Evolutionary conservation across 2,113 vertebrate genomes (phyloP), one percentile per base, ranked within the genome.

Genomic region (Tyto alba): DNA sequence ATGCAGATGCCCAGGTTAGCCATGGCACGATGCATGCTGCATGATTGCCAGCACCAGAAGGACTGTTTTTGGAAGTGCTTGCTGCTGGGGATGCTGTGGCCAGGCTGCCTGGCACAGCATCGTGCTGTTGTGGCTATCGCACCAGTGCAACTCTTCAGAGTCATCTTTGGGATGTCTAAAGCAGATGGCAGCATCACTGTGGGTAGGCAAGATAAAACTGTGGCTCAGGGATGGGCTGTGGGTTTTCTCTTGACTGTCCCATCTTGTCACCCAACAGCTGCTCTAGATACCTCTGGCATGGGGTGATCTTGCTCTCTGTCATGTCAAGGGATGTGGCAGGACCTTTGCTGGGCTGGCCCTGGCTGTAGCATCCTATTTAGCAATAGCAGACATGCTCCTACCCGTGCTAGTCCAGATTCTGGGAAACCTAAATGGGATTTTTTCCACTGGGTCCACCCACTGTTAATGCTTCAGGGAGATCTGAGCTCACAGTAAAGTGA

Each of bases 11-110:
- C 34, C 3, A 2, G 56, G 14, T 10, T 11, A 78, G 47, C 41
- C 3, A 2, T n/a, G 29, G 74, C 23, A 27, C 0, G 0, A 11
- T 34, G 19, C 11, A n/a, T 2, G 0, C 3, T 12, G n/a, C 32
- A 13, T 7, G 71, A 9, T 2, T 56, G 36, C 41, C 53, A 41
- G 89, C n/a, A 34, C 63, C 50, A 30, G 45, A 34, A 75, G 11
- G 40, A 53, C 18, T 17, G 15, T 2, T n/a, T 85, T 41, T 57
- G 71, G 93, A 82, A 82, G 20, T 5, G 32, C 21, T 71, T n/a
- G 60, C 7, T 43, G 68, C 55, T 86, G 80, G 15, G 66, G 62
- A 21, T 72, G 74, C 40, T 38, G 62, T 43, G 82, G 77, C 41
- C 6, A 5, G 80, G 68, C 64, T 94, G 50, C 40, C 48, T 64